Percentiles rank a stretch among this genome's conserved stretches.
phyloP scores from a whole-genome alignment of 2,113 vertebrate species.

The Oenanthe melanoleuca region DNA sequence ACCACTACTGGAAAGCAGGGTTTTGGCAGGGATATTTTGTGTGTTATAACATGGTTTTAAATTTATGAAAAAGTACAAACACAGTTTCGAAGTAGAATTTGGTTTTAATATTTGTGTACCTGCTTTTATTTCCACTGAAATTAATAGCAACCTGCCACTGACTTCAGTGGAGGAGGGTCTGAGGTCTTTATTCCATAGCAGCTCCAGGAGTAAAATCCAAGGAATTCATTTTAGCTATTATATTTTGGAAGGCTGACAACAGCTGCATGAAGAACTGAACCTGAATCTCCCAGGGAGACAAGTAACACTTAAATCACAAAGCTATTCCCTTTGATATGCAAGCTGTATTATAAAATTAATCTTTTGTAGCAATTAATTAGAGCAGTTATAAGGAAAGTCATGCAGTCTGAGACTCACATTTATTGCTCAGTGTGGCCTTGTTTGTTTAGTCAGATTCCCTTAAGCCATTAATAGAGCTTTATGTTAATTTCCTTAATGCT shows the following conservation, averaged over 20 bases:
- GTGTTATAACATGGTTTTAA: background rate
- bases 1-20: background rate
- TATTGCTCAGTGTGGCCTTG: slow-evolving; percentile 67
- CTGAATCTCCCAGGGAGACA: slow-evolving; percentile 56
- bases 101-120: background rate
- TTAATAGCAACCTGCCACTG: background rate
- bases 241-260: slow-evolving; percentile 44
- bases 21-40: background rate
- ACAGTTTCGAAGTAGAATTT: background rate
- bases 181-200: background rate
- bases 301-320: slow-evolving; percentile 45
- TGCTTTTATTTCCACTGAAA: background rate
- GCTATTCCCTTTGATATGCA: slow-evolving; percentile 49
- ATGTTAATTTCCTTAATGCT: slow-evolving; percentile 60
- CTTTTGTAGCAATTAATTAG: slow-evolving; percentile 74
- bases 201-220: background rate
- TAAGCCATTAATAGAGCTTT: slow-evolving; percentile 70
- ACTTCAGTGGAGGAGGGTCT: background rate
- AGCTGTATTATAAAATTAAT: slow-evolving; percentile 62
- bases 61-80: background rate
- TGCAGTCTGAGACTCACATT: slow-evolving; percentile 56
- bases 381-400: slow-evolving; percentile 65
- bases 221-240: slow-evolving; percentile 27
- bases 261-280: slow-evolving; percentile 51
- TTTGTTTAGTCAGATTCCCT: slow-evolving; percentile 68